Percentiles rank a stretch among this genome's conserved stretches.
phyloP scores from a whole-genome alignment of 2,797 vertebrate genomes.

The Anolis apletophallus region DNA sequence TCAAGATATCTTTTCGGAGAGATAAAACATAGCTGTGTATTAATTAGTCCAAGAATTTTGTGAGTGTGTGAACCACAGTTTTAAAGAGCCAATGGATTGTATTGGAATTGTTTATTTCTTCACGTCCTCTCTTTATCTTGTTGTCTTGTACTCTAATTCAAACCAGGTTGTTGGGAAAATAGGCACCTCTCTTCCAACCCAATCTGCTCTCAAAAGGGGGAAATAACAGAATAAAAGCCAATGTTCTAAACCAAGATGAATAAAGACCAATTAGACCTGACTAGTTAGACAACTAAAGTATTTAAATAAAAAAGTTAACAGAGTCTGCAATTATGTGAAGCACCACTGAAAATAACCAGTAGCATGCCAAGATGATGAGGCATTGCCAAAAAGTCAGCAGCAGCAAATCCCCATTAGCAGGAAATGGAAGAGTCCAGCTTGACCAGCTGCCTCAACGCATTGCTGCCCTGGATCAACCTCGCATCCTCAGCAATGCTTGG shows the following conservation, averaged over 20 bases:
- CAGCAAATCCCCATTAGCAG: background rate
- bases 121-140: background rate
- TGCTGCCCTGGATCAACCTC: background rate
- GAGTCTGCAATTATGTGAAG: background rate
- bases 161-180: background rate
- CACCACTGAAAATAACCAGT: background rate
- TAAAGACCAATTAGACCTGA: background rate
- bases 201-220: background rate
- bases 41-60: background rate
- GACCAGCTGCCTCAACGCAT: background rate
- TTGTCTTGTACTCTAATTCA: background rate
- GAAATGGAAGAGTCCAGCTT: constrained; percentile 10
- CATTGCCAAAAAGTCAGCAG: background rate
- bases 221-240: background rate
- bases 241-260: background rate
- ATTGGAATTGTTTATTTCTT: background rate
- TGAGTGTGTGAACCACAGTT: background rate
- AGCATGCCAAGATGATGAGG: background rate
- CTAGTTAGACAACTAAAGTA: background rate
- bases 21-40: background rate
- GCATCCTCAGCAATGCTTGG: background rate
- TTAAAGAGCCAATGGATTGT: background rate
- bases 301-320: background rate
- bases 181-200: too few species aligned
- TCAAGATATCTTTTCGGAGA: background rate